Percentiles rank a stretch among this genome's conserved stretches.
These are phyloP conservation scores for Musca vetustissima DNA, from an alignment of 1,140 invertebrate genomes.

Conservation along the genomic window DNA sequence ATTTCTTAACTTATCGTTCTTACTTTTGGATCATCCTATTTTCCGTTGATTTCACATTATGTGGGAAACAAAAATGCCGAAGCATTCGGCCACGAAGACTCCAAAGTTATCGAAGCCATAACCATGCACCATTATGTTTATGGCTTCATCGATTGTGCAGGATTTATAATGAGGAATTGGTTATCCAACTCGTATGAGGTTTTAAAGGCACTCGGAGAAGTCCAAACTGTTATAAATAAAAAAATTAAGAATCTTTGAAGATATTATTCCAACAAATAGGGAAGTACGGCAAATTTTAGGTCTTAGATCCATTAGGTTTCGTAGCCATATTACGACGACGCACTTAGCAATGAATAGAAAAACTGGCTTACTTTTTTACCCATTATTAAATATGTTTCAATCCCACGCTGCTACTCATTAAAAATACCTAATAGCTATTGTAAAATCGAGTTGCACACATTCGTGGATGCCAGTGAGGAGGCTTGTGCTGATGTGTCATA, in stretches of 20 bases:
- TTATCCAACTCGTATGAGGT: no score
- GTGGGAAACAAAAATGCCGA: constrained; percentile 46
- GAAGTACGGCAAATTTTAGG: constrained; percentile 31
- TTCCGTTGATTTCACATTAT: constrained; percentile 42
- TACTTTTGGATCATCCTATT: constrained; percentile 46
- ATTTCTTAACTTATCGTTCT: constrained; percentile 25
- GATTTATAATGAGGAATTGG: constrained; percentile 10
- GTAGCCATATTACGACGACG: constrained; percentile 25
- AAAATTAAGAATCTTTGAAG: constrained; percentile 9
- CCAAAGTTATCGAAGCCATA: no score
- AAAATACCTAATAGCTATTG: not conserved
- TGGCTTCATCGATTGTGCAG: constrained; percentile 41
- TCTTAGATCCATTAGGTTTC: constrained; percentile 46
- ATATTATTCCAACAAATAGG: no score
- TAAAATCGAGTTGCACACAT: not conserved
- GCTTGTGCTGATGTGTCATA: no score
- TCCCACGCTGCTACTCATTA: no score
- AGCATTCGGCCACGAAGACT: no score
- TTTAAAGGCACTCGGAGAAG: no score
- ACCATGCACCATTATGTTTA: constrained; percentile 48
- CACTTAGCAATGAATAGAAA: constrained; percentile 1
- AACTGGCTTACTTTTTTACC: constrained; percentile 27
- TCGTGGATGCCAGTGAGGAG: no score
- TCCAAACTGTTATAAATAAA: not conserved
- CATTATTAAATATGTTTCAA: not conserved